phyloP scores from a whole-genome alignment of 2,113 vertebrate genomes.

The Podocnemis expansa region DNA sequence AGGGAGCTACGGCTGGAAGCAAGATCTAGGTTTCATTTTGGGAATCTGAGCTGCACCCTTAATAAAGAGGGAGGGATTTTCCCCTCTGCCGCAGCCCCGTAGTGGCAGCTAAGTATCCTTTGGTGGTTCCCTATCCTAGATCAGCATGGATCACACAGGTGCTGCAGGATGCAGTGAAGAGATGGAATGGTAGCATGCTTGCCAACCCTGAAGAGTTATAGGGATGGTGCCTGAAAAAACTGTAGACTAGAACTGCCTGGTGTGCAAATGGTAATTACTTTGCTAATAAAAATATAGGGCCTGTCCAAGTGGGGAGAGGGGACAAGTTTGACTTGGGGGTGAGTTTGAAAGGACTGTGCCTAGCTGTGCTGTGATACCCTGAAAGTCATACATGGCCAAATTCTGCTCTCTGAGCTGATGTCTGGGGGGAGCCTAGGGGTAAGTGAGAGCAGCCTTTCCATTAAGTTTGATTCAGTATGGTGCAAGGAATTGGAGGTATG shows the following conservation, averaged over 20 bases:
- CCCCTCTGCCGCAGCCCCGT: background rate
- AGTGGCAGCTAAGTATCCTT: background rate
- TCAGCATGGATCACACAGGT: background rate
- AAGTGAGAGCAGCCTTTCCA: background rate
- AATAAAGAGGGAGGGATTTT: background rate
- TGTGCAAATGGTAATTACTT: background rate
- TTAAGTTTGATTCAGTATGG: background rate
- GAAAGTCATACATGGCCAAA: background rate
- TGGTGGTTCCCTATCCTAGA: background rate
- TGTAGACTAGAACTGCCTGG: background rate
- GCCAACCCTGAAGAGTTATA: background rate
- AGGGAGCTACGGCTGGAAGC: too few species aligned
- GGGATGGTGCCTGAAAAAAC: background rate
- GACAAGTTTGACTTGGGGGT: background rate
- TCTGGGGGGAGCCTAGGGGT: rapidly evolving
- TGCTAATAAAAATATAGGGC: background rate
- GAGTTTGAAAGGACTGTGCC: background rate
- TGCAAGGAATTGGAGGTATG: background rate
- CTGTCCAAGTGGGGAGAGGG: background rate
- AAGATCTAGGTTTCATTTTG: too few species aligned
- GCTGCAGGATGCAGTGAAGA: background rate
- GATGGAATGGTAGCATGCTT: background rate
- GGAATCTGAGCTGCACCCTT: rapidly evolving
- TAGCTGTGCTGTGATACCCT: background rate
- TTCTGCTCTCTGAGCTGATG: background rate